Evolutionary conservation across 2,797 vertebrate species (phyloP).

Genomic region (Pangasius djambal): DNA sequence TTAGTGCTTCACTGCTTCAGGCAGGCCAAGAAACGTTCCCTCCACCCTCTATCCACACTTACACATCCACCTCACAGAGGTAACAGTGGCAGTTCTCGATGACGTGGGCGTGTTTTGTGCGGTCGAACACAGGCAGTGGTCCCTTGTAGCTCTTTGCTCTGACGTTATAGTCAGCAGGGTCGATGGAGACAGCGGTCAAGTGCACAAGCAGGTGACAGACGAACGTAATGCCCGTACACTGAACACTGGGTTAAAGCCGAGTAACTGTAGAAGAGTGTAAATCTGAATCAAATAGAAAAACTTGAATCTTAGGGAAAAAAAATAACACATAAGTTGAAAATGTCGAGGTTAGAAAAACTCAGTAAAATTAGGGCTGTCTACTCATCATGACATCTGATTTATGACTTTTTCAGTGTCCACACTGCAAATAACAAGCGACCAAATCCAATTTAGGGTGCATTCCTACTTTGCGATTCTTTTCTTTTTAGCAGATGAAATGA

Average conservation of each 20-base stretch:
- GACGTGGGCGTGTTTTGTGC: conserved; percentile 89
- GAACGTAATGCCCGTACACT: conserved; percentile 90
- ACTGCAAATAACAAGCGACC: not conserved
- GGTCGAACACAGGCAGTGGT: conserved; percentile 85
- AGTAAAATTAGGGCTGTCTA: not conserved
- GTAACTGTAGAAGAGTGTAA: not conserved
- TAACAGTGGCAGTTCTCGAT: conserved; percentile 97
- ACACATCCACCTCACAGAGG: conserved; percentile 96
- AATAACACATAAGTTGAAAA: not conserved
- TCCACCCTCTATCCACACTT: conserved; percentile 70
- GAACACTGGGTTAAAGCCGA: conserved; percentile 61
- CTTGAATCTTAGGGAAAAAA: too few relatives aligned
- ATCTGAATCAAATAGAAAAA: not conserved
- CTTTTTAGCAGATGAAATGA: too few relatives aligned
- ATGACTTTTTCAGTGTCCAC: not conserved
- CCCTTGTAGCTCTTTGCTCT: conserved; percentile 81
- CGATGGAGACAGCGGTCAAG: conserved; percentile 87
- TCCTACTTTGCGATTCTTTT: not conserved
- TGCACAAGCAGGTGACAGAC: conserved; percentile 88
- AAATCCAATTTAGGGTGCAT: not conserved
- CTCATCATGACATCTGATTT: not conserved
- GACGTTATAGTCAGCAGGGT: conserved; percentile 91
- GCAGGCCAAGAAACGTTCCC: not conserved
- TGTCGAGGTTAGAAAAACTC: too few relatives aligned
- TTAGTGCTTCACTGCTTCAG: not conserved